Percentiles rank a stretch among this genome's conserved stretches.
Evolutionary conservation across 2,888 invertebrate species (phyloP).

Genomic region (Ophion obscuratus): DNA sequence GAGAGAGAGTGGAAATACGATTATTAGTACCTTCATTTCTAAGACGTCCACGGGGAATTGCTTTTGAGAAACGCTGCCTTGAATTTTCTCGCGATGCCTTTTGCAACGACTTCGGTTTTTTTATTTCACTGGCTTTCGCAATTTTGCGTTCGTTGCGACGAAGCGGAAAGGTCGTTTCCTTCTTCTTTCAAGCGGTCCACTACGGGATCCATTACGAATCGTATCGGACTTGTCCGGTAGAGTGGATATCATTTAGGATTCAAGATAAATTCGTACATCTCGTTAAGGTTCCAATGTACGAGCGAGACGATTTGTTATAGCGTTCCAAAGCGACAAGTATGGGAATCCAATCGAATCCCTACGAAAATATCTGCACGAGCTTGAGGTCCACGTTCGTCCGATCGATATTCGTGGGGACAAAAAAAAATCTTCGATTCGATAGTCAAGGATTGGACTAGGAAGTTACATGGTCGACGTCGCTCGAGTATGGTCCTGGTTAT

Average conservation of each 20-base stretch:
- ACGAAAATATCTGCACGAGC: background rate
- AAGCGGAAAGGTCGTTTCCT: too few species aligned
- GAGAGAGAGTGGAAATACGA: background rate
- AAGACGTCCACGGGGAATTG: background rate
- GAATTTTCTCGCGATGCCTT: background rate
- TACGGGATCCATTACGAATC: too few species aligned
- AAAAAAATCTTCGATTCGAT: background rate
- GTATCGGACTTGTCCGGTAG: too few species aligned
- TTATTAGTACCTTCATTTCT: background rate
- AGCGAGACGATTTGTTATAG: too few species aligned
- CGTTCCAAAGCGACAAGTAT: too few species aligned
- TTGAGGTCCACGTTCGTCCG: background rate
- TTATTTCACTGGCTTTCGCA: background rate
- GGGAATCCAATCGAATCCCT: too few species aligned
- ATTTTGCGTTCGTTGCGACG: background rate
- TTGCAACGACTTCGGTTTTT: background rate
- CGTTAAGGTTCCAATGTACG: too few species aligned
- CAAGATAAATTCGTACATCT: too few species aligned
- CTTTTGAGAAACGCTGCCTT: background rate
- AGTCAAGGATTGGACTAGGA: background rate
- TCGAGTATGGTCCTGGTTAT: background rate
- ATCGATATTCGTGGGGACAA: background rate
- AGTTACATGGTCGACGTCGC: constrained; percentile 1
- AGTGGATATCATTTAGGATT: too few species aligned
- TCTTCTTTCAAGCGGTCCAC: too few species aligned